A percentile compares a stretch with the other conserved stretches of the same genome.
Conservation (phyloP, 2,113 vertebrate species). For the Aspidoscelis tigris region DNA sequence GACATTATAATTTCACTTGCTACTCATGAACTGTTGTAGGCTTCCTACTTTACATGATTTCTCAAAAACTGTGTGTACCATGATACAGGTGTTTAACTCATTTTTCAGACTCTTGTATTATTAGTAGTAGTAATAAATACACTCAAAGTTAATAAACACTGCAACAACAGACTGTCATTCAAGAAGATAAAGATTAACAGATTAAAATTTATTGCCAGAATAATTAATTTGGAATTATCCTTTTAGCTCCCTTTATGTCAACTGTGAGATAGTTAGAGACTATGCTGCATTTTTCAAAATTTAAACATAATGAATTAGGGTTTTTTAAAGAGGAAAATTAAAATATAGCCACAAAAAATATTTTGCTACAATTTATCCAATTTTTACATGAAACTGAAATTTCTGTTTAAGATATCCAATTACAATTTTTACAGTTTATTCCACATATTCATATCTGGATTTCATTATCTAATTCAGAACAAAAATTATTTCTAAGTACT, state of each 20-base stretch:
- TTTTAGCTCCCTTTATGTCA: neutral
- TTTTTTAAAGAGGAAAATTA: conserved; percentile 9
- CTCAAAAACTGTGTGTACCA: neutral
- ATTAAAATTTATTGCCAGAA: too few relatives aligned
- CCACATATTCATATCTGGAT: neutral
- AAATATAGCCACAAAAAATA: conserved; percentile 24
- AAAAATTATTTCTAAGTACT: neutral
- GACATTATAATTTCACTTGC: neutral
- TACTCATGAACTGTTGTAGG: neutral
- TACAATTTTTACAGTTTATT: conserved; percentile 4
- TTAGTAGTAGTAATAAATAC: neutral
- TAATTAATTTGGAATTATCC: neutral
- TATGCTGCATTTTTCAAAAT: neutral
- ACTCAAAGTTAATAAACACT: too few relatives aligned
- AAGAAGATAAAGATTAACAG: too few relatives aligned
- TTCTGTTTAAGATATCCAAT: neutral
- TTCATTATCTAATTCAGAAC: neutral
- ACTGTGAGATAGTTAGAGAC: neutral
- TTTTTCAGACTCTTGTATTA: neutral
- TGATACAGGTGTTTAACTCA: neutral
- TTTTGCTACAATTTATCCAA: neutral
- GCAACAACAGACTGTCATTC: neutral
- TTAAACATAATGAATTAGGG: neutral
- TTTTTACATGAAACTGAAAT: neutral
- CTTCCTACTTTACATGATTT: neutral